phyloP scores from a whole-genome alignment of 2,888 invertebrate genomes.

The Rhyacophila evoluta region DNA sequence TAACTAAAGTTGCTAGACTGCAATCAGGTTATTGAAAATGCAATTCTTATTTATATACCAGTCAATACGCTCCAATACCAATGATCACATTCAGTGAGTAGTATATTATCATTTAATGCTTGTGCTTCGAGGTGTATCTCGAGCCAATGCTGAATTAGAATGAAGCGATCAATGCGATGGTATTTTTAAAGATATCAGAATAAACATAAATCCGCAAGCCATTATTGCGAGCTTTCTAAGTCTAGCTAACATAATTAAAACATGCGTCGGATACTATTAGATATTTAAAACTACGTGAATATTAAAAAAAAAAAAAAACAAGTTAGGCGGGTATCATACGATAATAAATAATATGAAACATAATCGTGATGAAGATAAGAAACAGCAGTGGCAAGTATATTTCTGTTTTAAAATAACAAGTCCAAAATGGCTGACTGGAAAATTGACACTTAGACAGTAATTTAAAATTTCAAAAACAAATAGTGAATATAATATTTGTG shows the following conservation, averaged over 20 bases:
- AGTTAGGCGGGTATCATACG: no score
- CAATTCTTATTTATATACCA: no score
- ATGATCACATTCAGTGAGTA: not conserved
- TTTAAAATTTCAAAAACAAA: no score
- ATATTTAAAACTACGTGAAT: not conserved
- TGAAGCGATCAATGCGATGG: not conserved
- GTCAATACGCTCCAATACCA: not conserved
- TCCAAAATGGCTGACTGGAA: no score
- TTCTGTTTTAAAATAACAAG: no score
- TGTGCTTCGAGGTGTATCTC: not conserved
- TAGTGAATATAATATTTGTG: no score
- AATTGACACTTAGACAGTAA: no score
- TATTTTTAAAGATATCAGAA: not conserved
- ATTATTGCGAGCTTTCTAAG: not conserved
- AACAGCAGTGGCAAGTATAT: no score
- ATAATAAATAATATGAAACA: no score
- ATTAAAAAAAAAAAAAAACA: not conserved
- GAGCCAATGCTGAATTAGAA: not conserved
- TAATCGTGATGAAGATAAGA: no score
- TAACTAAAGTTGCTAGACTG: no score
- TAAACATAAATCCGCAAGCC: not conserved
- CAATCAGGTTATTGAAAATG: no score
- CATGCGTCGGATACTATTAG: conserved; percentile 8
- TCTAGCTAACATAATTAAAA: not conserved
- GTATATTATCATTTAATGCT: not conserved